Evolutionary conservation across 1,140 invertebrate species (phyloP).

Genomic region (Aporrectodea caliginosa): DNA sequence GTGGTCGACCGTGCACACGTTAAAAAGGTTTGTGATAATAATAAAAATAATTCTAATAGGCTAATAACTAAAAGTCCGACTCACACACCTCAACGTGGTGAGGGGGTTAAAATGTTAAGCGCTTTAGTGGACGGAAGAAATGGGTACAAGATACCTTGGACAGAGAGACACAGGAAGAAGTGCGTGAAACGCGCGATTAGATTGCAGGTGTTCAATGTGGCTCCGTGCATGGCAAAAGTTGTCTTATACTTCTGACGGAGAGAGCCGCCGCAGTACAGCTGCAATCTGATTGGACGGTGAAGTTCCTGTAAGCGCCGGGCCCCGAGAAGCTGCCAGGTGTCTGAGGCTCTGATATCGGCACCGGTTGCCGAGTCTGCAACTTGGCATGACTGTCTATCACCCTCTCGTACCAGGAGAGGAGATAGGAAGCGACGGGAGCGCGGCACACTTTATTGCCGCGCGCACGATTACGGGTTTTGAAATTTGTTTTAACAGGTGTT

Average conservation of each 20-base stretch:
- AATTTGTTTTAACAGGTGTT: constrained; percentile 1
- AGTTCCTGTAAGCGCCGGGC: background rate
- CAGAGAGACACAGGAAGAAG: too few species aligned
- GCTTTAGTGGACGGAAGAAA: too few species aligned
- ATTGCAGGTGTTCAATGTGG: background rate
- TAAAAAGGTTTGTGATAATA: too few species aligned
- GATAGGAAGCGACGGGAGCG: background rate
- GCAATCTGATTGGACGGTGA: background rate
- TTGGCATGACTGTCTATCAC: background rate
- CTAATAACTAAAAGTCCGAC: too few species aligned
- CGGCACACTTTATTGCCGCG: background rate
- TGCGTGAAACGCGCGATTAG: background rate
- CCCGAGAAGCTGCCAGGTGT: background rate
- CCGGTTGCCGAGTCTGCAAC: background rate
- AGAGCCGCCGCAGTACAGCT: too few species aligned
- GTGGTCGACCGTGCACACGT: too few species aligned
- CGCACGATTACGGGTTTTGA: background rate
- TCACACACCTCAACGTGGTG: too few species aligned
- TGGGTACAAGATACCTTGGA: too few species aligned
- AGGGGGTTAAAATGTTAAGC: too few species aligned
- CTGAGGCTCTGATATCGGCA: background rate
- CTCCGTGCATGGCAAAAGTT: background rate
- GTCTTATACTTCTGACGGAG: background rate
- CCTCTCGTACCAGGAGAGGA: too few species aligned
- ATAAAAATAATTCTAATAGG: too few species aligned